Evolutionary conservation across 2,888 invertebrate species (phyloP).

Genomic region (Agriotes lineatus): DNA sequence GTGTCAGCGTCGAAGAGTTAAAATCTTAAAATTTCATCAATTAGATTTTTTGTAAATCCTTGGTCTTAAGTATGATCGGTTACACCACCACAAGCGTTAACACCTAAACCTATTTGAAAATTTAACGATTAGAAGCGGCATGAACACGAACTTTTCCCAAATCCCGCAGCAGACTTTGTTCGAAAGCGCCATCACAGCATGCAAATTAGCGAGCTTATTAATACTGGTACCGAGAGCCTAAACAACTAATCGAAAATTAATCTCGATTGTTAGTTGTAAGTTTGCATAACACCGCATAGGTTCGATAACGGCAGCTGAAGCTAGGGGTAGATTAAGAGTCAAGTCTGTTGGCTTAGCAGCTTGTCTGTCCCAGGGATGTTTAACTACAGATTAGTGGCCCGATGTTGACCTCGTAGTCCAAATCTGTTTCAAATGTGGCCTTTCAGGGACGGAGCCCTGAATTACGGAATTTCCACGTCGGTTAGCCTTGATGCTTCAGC

Average conservation of each 20-base stretch:
- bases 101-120: no score
- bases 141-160: not conserved
- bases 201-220: slow-evolving; percentile 35
- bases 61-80: no score
- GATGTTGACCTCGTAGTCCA: slow-evolving; percentile 49
- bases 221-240: slow-evolving; percentile 46
- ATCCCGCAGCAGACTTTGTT: not conserved
- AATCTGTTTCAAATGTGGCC: slow-evolving; percentile 33
- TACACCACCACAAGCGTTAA: no score
- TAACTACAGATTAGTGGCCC: slow-evolving; percentile 55
- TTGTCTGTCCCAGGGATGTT: slow-evolving; percentile 57
- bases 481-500: slow-evolving; percentile 3
- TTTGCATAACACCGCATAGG: slow-evolving; percentile 53
- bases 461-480: slow-evolving; percentile 22
- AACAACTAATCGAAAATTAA: slow-evolving; percentile 57
- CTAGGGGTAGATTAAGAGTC: slow-evolving; percentile 56
- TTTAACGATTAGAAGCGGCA: not conserved
- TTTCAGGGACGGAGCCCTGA: slow-evolving; percentile 19
- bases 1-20: no score
- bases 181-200: slow-evolving; percentile 12
- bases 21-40: no score
- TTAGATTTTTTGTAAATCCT: no score
- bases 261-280: slow-evolving; percentile 49
- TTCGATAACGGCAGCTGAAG: slow-evolving; percentile 50
- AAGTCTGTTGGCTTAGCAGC: slow-evolving; percentile 59